These are phyloP conservation scores for Silurus lanzhouensis DNA, from an alignment of 2,797 vertebrate species.

Conservation along the genomic window DNA sequence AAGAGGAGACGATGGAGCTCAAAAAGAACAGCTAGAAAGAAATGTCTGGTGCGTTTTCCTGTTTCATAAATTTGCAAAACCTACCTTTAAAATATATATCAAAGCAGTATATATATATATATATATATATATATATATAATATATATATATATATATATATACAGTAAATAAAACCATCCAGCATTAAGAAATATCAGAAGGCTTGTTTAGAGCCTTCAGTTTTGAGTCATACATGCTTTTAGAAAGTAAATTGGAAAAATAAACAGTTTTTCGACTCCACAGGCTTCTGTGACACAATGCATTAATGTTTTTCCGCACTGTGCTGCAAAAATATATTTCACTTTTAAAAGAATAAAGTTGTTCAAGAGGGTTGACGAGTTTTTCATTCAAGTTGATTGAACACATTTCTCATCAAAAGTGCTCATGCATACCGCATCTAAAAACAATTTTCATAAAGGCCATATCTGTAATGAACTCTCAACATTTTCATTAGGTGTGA, in stretches of 20 bases:
- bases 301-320: conserved; percentile 36
- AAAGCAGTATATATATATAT: too few species aligned
- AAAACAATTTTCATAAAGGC: background rate
- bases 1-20: background rate
- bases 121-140: too few species aligned
- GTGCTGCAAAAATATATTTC: conserved; percentile 24
- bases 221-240: conserved; percentile 39
- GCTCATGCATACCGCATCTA: background rate
- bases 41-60: conserved; percentile 12
- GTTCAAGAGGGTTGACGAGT: background rate
- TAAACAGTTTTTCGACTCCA: conserved; percentile 28
- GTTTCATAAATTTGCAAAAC: conserved; percentile 21
- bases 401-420: background rate
- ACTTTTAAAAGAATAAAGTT: background rate
- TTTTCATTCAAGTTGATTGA: background rate
- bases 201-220: conserved; percentile 11
- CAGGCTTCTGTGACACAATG: conserved; percentile 18
- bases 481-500: background rate
- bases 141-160: too few species aligned
- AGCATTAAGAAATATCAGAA: conserved; percentile 23
- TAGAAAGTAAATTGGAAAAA: conserved; percentile 30
- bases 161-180: background rate
- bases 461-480: background rate
- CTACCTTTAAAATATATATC: conserved; percentile 7
- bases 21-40: background rate